Percentiles rank a stretch among this genome's conserved stretches.
These are phyloP conservation scores for Xyliphius kryptos DNA, from an alignment of 2,113 vertebrate species.

Conservation along the genomic window DNA sequence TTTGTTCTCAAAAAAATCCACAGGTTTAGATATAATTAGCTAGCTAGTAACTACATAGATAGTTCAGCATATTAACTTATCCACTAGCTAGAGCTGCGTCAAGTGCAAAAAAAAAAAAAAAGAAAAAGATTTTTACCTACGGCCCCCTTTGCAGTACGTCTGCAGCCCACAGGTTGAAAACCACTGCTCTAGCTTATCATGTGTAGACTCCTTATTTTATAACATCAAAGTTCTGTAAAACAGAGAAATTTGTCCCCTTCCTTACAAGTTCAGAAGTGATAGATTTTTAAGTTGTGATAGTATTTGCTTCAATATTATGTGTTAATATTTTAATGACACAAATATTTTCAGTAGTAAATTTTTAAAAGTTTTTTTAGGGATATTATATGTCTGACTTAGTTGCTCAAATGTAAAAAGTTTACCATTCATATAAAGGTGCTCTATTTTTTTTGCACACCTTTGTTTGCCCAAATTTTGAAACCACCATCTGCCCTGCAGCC, in stretches of 20 bases:
- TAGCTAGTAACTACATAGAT: too few relatives aligned
- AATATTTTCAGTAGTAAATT: conserved; percentile 8
- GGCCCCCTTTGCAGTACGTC: too few relatives aligned
- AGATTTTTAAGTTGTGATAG: neutral
- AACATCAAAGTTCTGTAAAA: neutral
- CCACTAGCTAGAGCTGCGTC: too few relatives aligned
- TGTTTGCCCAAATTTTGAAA: conserved; percentile 19
- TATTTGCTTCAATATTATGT: neutral
- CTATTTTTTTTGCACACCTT: conserved; percentile 8
- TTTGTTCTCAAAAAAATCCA: too few relatives aligned
- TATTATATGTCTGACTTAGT: neutral
- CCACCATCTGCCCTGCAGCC: neutral
- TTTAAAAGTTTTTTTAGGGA: conserved; percentile 1
- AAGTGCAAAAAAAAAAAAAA: too few relatives aligned
- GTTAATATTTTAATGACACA: neutral
- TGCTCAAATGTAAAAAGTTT: conserved; percentile 1
- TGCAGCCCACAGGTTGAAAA: too few relatives aligned
- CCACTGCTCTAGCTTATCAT: neutral
- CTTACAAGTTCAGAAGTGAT: neutral
- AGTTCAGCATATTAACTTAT: too few relatives aligned
- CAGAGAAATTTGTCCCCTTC: neutral
- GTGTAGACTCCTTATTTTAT: neutral
- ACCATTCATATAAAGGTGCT: conserved; percentile 3
- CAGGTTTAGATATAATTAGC: too few relatives aligned
- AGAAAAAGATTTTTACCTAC: too few relatives aligned